These are phyloP conservation scores for Mormyrops attenuatus DNA, from an alignment of 2,797 vertebrate genomes.

Conservation along the genomic window DNA sequence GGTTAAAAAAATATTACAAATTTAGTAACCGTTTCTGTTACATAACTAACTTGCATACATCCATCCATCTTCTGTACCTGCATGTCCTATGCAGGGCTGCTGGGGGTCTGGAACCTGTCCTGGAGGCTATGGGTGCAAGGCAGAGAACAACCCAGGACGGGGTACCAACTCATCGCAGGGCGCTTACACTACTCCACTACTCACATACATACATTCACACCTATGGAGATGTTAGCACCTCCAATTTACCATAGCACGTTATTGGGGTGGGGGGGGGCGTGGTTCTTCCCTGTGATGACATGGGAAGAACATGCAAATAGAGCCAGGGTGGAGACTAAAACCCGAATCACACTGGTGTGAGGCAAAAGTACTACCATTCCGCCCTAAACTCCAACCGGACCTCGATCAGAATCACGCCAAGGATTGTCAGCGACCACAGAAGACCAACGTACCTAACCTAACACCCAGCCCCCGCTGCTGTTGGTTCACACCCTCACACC, in stretches of 20 bases:
- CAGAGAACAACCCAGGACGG: not conserved
- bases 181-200: not conserved
- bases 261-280: too few species aligned
- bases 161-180: not conserved
- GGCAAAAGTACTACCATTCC: not conserved
- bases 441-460: not conserved
- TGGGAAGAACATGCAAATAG: not conserved
- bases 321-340: not conserved
- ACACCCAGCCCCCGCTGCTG: not conserved
- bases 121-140: not conserved
- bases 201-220: not conserved
- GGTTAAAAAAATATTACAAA: not conserved
- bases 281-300: not conserved
- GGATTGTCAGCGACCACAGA: not conserved
- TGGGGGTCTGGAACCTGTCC: not conserved
- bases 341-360: not conserved
- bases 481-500: not conserved
- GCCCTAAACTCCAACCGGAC: not conserved
- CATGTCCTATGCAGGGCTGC: not conserved
- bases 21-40: not conserved
- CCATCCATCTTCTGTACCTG: not conserved
- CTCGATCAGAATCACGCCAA: not conserved
- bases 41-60: not conserved
- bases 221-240: not conserved
- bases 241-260: not conserved